Conservation (phyloP, 2,888 invertebrate genomes). For the Drosophila mercatorum region DNA sequence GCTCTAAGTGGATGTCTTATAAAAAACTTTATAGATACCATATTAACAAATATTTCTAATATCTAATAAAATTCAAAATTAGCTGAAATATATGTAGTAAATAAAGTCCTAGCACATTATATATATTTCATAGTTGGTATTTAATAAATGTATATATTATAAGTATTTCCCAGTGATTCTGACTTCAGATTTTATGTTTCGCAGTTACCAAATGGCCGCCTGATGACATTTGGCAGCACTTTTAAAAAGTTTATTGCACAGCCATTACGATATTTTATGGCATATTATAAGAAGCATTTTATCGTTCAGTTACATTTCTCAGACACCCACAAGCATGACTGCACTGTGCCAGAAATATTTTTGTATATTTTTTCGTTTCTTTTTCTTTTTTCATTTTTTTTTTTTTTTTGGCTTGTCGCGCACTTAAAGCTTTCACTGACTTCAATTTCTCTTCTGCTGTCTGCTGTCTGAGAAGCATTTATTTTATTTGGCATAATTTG, state of each 20-base stretch:
- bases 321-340: constrained; percentile 4
- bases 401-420: constrained; percentile 3
- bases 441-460: constrained; percentile 11
- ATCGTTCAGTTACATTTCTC: constrained; percentile 11
- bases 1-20: no score
- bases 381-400: constrained; percentile 6
- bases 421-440: constrained; percentile 31
- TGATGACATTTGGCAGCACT: constrained; percentile 21
- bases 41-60: no score
- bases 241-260: constrained; percentile 29
- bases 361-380: not conserved
- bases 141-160: not conserved
- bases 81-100: not conserved
- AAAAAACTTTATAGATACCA: no score
- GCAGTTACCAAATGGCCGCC: not conserved
- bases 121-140: not conserved
- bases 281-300: constrained; percentile 25
- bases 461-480: constrained; percentile 18
- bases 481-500: constrained; percentile 45
- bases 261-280: constrained; percentile 27
- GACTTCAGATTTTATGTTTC: not conserved
- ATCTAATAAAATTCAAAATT: no score
- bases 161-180: not conserved
- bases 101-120: not conserved
- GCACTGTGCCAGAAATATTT: constrained; percentile 3